Base-by-base conservation (phyloP, 2,797 vertebrate genomes). In the Coluber constrictor region DNA sequence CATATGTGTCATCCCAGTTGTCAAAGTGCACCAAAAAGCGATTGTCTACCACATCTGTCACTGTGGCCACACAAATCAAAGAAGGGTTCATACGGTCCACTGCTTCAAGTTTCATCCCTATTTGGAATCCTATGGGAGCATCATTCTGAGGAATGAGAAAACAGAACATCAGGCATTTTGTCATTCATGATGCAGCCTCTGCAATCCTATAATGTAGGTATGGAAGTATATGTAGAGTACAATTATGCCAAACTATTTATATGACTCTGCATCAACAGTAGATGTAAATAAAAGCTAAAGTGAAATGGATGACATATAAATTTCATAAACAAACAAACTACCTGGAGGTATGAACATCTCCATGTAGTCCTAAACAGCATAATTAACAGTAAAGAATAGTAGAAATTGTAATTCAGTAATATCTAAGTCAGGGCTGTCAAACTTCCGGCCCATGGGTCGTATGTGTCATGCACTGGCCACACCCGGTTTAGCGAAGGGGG, bases 41-140 rank as follows among this genome's bases (percentile, higher is more conserved):
- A 94, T 98, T 95, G 70, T 98, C 98, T 94, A 99, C 99, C 94
- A 99, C 97, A 0, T 99, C 99, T 0, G 99, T 99, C 96, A 99
- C 98, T 5, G 99, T 99, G 96, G 99, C 99, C 93, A 99, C 99
- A 0, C 99, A 99, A 97, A 99, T 98, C 89, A 99, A 98, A 55
- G 99, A 99, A 0, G 99, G 99, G 97, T 99, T 99, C 99, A 99
- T 99, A 60, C 99, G 99, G 95, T 99, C 99, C 12, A 99, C 99
- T 0, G 99, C 99, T 96, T 99, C 99, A 9, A 99, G 98, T 97
- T 99, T 99, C 98, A 98, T 99, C 95, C 99, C 99, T 94, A 98
- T 98, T 92, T 99, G 97, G 7, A 99, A 99, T 88, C 98, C 98
- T 25, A 98, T 97, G 43, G 98, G 98, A 89, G 97, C 96, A 86